Evolutionary conservation across 37 sponge, comb jelly and placozoan genomes (phyloP), one percentile per base, ranked within the genome.

Genomic region (Amphimedon queenslandica): DNA sequence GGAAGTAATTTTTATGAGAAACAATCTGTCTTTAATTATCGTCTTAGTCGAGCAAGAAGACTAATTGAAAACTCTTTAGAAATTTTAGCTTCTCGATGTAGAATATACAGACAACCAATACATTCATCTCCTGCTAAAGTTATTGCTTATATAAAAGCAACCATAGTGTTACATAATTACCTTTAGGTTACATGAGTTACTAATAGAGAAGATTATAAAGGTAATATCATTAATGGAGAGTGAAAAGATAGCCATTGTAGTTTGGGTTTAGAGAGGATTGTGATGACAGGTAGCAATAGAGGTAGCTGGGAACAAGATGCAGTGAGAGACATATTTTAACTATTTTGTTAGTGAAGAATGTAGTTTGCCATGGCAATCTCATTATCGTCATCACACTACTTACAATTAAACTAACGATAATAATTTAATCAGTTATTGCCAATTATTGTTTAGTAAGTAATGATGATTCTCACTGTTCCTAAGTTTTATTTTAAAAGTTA

Each of bases 1-100:
- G 66, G 82, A 4, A 76, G 61, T 25, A 28, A 42, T 75, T 57
- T 81, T 23, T 16, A 24, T 5, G 71, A 68, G 29, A 23, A 76
- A 24, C 6, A 68, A 39, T n/a, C 68, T 37, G 69, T 40, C 30
- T 76, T 73, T 51, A 58, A 73, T 35, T 73, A 73, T 51, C 51
- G 77, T 13, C 16, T 76, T 42, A 53, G 53, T 32, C 47, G 67
- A 41, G 70, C 80, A n/a, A 51, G 80, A 53, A 77, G 80, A 75
- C 36, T 77, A 13, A 41, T 74, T 42, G 78, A 77, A 66, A 77
- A 77, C 38, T 10, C 69, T 1, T 77, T 79, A 75, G 80, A 72
- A 27, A 79, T 79, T 60, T 37, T 79, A 31, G 80, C 80, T 37
- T 32, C 80, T 32, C 58, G 66, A 28, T 75, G 29, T 41, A 60